Evolutionary conservation across 2,113 vertebrate genomes (phyloP).

Genomic region (Scolopax mira): DNA sequence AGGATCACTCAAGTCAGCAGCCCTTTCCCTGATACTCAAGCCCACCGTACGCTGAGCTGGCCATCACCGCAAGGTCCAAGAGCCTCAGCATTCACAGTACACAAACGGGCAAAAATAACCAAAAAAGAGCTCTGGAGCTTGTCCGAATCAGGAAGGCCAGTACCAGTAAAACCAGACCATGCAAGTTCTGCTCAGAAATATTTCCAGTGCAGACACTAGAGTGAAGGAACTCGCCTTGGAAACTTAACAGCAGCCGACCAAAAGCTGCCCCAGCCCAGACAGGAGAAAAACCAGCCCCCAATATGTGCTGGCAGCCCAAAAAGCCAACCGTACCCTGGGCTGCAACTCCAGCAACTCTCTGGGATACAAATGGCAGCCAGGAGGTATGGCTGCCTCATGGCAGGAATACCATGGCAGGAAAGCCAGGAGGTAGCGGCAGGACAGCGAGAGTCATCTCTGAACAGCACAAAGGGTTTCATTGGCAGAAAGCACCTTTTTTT

Average conservation of each 20-base stretch:
- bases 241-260: neutral
- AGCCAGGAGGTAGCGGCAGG: neutral
- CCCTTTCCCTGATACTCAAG: accelerated
- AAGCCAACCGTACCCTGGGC: neutral
- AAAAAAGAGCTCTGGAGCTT: neutral
- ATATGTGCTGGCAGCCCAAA: neutral
- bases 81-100: too few species aligned
- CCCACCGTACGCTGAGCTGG: neutral
- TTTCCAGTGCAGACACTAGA: neutral
- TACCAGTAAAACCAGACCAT: neutral
- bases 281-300: neutral
- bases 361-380: neutral
- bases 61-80: accelerated
- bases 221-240: neutral
- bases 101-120: accelerated
- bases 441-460: accelerated
- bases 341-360: neutral
- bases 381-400: too few species aligned
- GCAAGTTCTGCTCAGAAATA: neutral
- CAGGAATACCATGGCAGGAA: neutral
- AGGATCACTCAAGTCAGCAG: accelerated
- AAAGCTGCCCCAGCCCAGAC: neutral
- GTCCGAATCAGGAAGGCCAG: neutral
- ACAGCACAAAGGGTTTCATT: neutral
- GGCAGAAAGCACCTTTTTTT: neutral